A percentile compares a stretch with the other conserved stretches of the same genome.
These are phyloP conservation scores for Ivindomyrus marchei DNA, from an alignment of 2,113 vertebrate genomes.

Conservation along the genomic window DNA sequence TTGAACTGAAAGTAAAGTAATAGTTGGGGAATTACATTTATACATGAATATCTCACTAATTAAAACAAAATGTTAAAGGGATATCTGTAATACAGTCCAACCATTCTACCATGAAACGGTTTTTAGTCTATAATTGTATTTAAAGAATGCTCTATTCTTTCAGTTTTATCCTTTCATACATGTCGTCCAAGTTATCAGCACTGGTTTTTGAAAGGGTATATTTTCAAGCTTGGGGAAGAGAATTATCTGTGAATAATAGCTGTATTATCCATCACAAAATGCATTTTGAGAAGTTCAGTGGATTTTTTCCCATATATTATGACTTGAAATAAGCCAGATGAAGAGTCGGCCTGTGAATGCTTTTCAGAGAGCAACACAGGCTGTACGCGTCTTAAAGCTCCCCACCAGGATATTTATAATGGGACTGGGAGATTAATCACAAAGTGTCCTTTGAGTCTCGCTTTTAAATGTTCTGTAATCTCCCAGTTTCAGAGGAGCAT, in stretches of 20 bases:
- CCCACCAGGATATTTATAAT: background rate
- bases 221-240: background rate
- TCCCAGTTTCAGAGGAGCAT: background rate
- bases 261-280: background rate
- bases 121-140: background rate
- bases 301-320: background rate
- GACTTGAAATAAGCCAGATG: background rate
- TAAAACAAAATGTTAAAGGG: background rate
- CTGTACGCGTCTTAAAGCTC: background rate
- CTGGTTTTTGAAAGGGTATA: background rate
- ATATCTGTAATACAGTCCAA: background rate
- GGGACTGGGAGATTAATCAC: background rate
- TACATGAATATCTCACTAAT: background rate
- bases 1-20: background rate
- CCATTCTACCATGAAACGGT: background rate
- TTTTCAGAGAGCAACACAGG: background rate
- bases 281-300: background rate
- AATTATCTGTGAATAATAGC: background rate
- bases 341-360: background rate
- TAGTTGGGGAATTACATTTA: background rate
- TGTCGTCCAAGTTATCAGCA: background rate
- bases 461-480: background rate
- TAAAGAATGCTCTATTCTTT: background rate
- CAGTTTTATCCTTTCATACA: background rate
- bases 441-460: background rate